A percentile compares a stretch with the other conserved stretches of the same genome.
phyloP scores from a whole-genome alignment of 1,140 invertebrate genomes.

The Ceratina calcarata region DNA sequence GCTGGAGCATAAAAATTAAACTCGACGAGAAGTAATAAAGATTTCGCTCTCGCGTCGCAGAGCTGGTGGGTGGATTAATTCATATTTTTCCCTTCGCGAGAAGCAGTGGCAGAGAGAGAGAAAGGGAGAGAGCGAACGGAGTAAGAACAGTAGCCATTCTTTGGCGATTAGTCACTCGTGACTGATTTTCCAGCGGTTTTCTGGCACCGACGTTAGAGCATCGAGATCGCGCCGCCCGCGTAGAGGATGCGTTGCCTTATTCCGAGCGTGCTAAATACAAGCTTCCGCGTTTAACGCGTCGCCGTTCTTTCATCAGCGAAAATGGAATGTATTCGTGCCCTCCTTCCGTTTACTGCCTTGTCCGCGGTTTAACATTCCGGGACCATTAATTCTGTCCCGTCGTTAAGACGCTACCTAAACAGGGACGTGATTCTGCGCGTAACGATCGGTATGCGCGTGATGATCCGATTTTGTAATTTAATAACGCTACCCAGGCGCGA shows the following conservation, averaged over 20 bases:
- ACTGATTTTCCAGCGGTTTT: conserved; percentile 62
- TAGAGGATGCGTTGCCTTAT: conserved; percentile 36
- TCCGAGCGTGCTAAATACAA: conserved; percentile 46
- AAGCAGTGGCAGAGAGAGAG: neutral
- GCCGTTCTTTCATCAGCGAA: neutral
- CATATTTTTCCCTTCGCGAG: too few relatives aligned
- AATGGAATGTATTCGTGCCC: conserved; percentile 27
- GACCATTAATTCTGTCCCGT: neutral
- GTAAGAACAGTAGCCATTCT: conserved; percentile 40
- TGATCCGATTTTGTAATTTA: neutral
- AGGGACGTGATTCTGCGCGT: neutral
- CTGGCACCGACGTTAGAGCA: conserved; percentile 39
- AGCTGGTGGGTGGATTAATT: too few relatives aligned
- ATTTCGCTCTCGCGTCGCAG: neutral
- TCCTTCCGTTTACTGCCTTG: conserved; percentile 28
- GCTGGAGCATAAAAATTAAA: neutral
- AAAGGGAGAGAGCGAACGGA: too few relatives aligned
- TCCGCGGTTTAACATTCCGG: conserved; percentile 3
- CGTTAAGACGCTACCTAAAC: neutral
- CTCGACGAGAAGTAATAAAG: neutral
- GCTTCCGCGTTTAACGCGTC: conserved; percentile 51
- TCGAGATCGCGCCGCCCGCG: neutral
- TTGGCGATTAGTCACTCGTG: conserved; percentile 54
- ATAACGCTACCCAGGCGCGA: neutral
- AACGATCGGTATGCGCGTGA: neutral